A percentile compares a stretch with the other conserved stretches of the same genome.
These are phyloP conservation scores for Eubucco bourcierii DNA, from an alignment of 2,113 vertebrate genomes.

Conservation along the genomic window DNA sequence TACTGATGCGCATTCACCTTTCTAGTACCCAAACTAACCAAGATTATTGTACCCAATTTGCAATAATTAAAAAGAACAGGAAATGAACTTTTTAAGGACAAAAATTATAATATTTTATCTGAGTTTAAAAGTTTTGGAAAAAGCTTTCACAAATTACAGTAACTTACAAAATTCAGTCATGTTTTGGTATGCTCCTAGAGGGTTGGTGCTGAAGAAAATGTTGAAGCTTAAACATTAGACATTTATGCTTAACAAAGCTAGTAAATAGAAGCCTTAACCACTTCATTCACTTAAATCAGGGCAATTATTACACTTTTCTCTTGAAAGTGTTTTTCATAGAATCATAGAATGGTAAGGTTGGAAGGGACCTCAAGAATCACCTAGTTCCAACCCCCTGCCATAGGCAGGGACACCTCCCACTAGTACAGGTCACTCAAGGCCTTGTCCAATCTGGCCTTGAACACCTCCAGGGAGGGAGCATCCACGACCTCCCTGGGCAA, in stretches of 20 bases:
- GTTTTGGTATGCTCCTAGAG: background rate
- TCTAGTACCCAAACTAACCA: background rate
- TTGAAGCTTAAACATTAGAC: conserved; percentile 3
- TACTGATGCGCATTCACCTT: conserved; percentile 8
- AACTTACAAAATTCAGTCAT: conserved; percentile 74
- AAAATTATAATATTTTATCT: background rate
- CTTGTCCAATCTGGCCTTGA: too few species aligned
- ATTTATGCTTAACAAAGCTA: background rate
- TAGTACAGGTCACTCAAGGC: too few species aligned
- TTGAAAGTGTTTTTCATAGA: conserved; percentile 8
- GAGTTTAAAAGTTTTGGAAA: conserved; percentile 8
- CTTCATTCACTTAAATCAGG: background rate
- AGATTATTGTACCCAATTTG: conserved; percentile 3
- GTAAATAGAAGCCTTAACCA: conserved; percentile 15
- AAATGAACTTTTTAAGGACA: background rate
- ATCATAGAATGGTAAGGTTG: too few species aligned
- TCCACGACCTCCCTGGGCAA: too few species aligned
- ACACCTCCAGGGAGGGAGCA: too few species aligned
- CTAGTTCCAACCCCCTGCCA: too few species aligned
- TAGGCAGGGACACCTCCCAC: too few species aligned
- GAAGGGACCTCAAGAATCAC: too few species aligned
- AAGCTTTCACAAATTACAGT: conserved; percentile 40
- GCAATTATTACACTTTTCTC: background rate
- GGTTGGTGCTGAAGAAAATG: background rate
- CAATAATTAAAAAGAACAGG: background rate